phyloP scores from a whole-genome alignment of 1,140 invertebrate genomes.

The Megalonaias nervosa region DNA sequence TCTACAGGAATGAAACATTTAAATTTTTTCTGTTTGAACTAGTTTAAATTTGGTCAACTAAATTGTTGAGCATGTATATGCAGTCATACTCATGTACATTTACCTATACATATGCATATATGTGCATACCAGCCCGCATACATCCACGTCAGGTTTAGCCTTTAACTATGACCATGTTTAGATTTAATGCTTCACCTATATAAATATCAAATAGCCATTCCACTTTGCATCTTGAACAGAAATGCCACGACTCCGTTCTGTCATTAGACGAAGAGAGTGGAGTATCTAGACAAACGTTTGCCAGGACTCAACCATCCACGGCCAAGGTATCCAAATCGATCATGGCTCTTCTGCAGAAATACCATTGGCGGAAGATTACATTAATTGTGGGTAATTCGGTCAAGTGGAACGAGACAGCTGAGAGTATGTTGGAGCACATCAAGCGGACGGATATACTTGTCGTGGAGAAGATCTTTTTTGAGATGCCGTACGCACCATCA shows the following conservation, averaged over 20 bases:
- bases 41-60: too few relatives aligned
- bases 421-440: conserved; percentile 82
- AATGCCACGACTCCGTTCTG: conserved; percentile 31
- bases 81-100: too few relatives aligned
- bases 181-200: too few relatives aligned
- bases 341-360: conserved; percentile 88
- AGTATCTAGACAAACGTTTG: conserved; percentile 80
- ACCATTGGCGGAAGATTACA: conserved; percentile 90
- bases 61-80: too few relatives aligned
- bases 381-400: conserved; percentile 85
- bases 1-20: too few relatives aligned
- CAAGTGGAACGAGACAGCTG: conserved; percentile 83
- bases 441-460: conserved; percentile 83
- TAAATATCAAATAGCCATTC: too few relatives aligned
- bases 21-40: too few relatives aligned
- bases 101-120: too few relatives aligned
- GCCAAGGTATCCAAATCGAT: conserved; percentile 95
- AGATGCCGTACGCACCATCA: conserved; percentile 24
- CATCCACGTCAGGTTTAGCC: too few relatives aligned
- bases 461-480: conserved; percentile 19
- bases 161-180: too few relatives aligned
- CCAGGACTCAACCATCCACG: conserved; percentile 92
- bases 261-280: conserved; percentile 9
- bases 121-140: too few relatives aligned
- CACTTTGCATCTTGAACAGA: conserved; percentile 13